Evolutionary conservation across 2,888 invertebrate genomes (phyloP).

Genomic region (Coelopa pilipes): DNA sequence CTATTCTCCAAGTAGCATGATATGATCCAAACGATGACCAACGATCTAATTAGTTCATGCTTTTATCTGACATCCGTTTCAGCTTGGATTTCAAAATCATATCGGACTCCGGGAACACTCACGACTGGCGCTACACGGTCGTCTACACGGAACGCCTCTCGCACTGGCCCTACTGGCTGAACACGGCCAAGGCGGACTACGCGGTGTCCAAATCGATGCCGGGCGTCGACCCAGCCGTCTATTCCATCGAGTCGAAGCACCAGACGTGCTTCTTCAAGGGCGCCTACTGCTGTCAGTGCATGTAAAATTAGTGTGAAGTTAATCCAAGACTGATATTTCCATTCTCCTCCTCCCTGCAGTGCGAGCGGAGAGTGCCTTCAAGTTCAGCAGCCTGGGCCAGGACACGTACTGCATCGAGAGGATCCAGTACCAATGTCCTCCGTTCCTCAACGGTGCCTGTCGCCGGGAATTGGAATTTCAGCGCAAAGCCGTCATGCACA

Average conservation of each 20-base stretch:
- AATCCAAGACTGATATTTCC: constrained; percentile 41
- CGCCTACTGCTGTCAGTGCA: constrained; percentile 72
- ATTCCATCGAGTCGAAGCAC: constrained; percentile 72
- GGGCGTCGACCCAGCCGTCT: constrained; percentile 65
- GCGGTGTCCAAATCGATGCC: constrained; percentile 69
- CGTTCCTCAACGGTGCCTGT: constrained; percentile 70
- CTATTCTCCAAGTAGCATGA: too few relatives aligned
- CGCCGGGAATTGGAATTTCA: constrained; percentile 69
- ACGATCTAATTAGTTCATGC: too few relatives aligned
- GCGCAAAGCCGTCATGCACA: constrained; percentile 63
- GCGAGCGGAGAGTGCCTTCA: constrained; percentile 72
- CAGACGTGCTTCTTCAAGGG: constrained; percentile 73
- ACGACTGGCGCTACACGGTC: constrained; percentile 77
- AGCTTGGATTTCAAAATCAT: constrained; percentile 74
- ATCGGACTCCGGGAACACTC: constrained; percentile 74
- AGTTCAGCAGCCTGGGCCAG: constrained; percentile 67
- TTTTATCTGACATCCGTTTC: constrained; percentile 17
- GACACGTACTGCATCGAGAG: constrained; percentile 71
- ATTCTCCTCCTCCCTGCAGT: constrained; percentile 69
- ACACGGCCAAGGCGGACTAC: constrained; percentile 71
- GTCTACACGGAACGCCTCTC: constrained; percentile 74
- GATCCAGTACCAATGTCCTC: constrained; percentile 73
- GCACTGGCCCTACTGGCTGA: constrained; percentile 73
- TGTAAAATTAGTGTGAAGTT: neutral
- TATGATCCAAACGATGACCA: too few relatives aligned